Evolutionary conservation across 2,888 invertebrate species (phyloP).

Genomic region (Eupithecia inturbata): DNA sequence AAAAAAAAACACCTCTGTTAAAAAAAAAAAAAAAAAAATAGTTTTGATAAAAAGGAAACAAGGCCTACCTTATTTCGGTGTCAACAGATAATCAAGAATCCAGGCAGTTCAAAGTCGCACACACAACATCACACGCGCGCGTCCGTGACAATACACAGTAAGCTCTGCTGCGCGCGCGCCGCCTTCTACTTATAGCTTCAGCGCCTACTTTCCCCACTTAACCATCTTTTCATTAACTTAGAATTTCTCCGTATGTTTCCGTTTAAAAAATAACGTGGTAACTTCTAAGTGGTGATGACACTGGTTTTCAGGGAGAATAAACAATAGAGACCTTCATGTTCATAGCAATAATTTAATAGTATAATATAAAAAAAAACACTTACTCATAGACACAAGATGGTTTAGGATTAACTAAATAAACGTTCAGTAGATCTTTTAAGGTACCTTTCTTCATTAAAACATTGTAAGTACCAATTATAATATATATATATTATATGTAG

Average conservation of each 20-base stretch:
- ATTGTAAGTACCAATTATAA: too few species aligned
- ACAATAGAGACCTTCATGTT: neutral
- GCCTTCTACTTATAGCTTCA: constrained; percentile 79
- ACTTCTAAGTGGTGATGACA: neutral
- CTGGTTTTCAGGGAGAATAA: neutral
- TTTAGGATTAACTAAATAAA: neutral
- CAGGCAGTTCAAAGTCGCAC: constrained; percentile 45
- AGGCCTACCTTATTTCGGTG: constrained; percentile 46
- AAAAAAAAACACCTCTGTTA: neutral
- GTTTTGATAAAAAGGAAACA: neutral
- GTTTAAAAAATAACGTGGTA: constrained; percentile 17
- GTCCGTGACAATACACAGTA: constrained; percentile 57
- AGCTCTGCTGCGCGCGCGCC: constrained; percentile 68
- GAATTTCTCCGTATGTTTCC: constrained; percentile 56
- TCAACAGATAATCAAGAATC: constrained; percentile 33
- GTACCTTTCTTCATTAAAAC: too few species aligned
- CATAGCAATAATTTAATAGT: neutral
- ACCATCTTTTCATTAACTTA: constrained; percentile 58
- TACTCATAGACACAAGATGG: neutral
- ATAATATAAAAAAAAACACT: neutral
- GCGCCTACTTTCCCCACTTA: constrained; percentile 77
- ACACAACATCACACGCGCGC: constrained; percentile 49
- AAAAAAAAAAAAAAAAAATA: neutral
- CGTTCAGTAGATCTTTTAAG: too few species aligned
- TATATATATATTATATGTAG: too few species aligned